Evolutionary conservation across 1,140 invertebrate species (phyloP).

Genomic region (Philopotamus ludificatus): DNA sequence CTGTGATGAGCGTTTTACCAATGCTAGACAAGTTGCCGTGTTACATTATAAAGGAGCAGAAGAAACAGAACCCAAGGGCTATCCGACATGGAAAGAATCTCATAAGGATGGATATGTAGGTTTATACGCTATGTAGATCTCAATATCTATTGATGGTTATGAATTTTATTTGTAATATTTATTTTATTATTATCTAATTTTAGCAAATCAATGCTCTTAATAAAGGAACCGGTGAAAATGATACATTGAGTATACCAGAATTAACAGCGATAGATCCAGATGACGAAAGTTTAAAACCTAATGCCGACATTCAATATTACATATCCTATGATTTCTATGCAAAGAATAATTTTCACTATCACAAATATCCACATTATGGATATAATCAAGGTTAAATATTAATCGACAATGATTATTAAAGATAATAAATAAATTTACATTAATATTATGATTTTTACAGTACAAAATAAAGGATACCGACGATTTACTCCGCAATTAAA

Average conservation of each 20-base stretch:
- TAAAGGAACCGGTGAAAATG: conserved; percentile 65
- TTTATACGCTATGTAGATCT: too few relatives aligned
- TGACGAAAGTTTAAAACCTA: conserved; percentile 58
- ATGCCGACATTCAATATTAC: conserved; percentile 75
- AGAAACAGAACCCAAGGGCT: conserved; percentile 57
- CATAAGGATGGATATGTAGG: conserved; percentile 63
- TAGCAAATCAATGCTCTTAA: conserved; percentile 83
- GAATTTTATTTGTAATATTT: too few relatives aligned
- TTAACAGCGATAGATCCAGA: conserved; percentile 60
- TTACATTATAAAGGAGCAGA: conserved; percentile 74
- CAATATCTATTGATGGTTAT: too few relatives aligned
- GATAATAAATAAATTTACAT: background rate
- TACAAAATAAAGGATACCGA: conserved; percentile 51
- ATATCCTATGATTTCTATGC: conserved; percentile 84
- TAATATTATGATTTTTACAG: conserved; percentile 47
- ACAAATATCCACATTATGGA: conserved; percentile 68
- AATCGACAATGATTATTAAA: background rate
- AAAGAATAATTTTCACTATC: conserved; percentile 77
- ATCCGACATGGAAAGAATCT: conserved; percentile 62
- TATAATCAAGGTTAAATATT: conserved; percentile 65
- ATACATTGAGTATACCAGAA: conserved; percentile 68
- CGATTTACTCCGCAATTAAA: conserved; percentile 84
- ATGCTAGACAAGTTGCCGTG: conserved; percentile 79
- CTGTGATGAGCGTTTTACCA: conserved; percentile 76
- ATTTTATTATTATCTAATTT: too few relatives aligned